Evolutionary conservation across 1,140 invertebrate genomes (phyloP), one percentile per base, ranked within the genome.

Genomic region (Cardiocondyla obscurior): DNA sequence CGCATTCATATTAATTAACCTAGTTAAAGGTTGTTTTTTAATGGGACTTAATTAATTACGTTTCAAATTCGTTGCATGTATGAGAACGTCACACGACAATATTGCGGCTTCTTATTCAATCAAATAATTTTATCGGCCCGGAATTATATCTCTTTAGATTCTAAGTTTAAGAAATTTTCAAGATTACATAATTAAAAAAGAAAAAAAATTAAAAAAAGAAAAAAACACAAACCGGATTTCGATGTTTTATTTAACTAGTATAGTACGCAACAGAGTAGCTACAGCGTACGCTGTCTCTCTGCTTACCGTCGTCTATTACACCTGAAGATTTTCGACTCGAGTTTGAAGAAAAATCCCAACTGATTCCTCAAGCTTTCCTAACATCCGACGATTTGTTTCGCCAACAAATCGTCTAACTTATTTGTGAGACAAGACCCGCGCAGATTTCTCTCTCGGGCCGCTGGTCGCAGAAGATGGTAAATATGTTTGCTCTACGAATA

Each of bases 401-500:
- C 12, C 4, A 19, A 49, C 57, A 58, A 25, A n/a, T n/a, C 57
- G 33, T 8, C 42, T 64, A 49, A 22, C 28, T 72, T 19, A 53
- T 57, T 73, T 39, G 33, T 6, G 33, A 57, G 36, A 73, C 33
- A 19, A 57, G 10, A n/a, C 19, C 14, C 42, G 10, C 3, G 5
- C 42, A 22, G 58, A 36, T 76, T 44, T 19, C 49, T 49, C 33
- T 46, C 28, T 16, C 28, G 39, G 39, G n/a, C n/a, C 28, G 6
- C 39, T 64, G 39, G 14, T 10, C 22, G 14, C 55, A 33, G 36
- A 42, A 44, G 53, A 64, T 12, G 14, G 8, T 64, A 76, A 76
- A 76, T 73, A 73, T 76, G 19, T 76, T 76, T 36, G 28, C 30
- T 36, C 42, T 76, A 65, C 30, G 58, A 76, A 64, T 76, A 64